Evolutionary conservation across 2,888 invertebrate species (phyloP).

Genomic region (Cryptosula pallasiana): DNA sequence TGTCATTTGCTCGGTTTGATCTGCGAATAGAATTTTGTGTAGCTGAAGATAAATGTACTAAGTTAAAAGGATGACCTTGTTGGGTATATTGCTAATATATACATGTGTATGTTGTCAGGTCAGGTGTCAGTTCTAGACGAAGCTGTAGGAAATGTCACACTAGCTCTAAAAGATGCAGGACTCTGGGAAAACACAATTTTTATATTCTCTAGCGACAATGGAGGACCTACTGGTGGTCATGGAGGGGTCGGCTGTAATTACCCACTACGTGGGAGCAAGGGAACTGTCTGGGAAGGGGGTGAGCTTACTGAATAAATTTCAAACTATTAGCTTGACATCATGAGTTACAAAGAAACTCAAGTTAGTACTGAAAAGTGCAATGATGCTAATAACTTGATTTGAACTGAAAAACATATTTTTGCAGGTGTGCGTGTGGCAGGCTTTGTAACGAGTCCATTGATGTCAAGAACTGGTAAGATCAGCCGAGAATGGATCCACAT

Average conservation of each 20-base stretch:
- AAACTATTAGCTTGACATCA: background rate
- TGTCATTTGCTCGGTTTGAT: too few species aligned
- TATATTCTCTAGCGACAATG: constrained; percentile 31
- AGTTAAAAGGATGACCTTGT: too few species aligned
- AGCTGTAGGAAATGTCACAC: constrained; percentile 16
- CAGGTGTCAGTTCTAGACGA: constrained; percentile 57
- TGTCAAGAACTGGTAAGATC: background rate
- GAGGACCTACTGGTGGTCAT: constrained; percentile 33
- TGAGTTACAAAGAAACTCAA: background rate
- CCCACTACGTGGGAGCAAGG: constrained; percentile 58
- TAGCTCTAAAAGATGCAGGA: constrained; percentile 26
- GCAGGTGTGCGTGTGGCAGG: constrained; percentile 2
- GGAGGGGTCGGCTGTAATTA: constrained; percentile 45
- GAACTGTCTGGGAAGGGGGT: constrained; percentile 78
- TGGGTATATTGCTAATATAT: background rate
- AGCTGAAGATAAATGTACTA: too few species aligned
- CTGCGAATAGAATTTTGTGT: too few species aligned
- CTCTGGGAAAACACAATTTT: constrained; percentile 26
- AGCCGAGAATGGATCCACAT: background rate
- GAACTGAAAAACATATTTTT: background rate
- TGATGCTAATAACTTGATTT: background rate
- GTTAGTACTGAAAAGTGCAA: background rate
- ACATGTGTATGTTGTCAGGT: background rate
- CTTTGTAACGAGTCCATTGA: background rate
- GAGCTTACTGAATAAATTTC: background rate